Percentiles rank a stretch among this genome's conserved stretches.
Conservation (phyloP, 2,113 vertebrate species). For the Rhinopomastus cyanomelas region DNA sequence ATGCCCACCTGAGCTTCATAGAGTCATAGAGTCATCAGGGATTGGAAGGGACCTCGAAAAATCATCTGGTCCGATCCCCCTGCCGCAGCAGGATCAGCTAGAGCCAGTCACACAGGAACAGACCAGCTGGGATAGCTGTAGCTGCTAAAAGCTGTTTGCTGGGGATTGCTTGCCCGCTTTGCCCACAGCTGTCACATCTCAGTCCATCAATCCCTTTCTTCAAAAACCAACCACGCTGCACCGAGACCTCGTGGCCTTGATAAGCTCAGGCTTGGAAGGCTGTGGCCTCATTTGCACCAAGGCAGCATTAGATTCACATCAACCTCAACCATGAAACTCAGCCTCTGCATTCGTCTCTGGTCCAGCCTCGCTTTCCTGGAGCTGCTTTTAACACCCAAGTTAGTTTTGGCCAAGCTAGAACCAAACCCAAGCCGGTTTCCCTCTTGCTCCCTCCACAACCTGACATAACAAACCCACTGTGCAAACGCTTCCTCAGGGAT, state of each 20-base stretch:
- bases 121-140: background rate
- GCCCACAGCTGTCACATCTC: background rate
- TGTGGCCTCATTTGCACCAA: background rate
- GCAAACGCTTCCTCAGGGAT: background rate
- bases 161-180: background rate
- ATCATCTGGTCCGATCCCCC: too few species aligned
- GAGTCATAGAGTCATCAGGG: too few species aligned
- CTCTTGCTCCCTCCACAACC: background rate
- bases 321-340: background rate
- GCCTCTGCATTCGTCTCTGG: background rate
- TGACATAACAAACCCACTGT: background rate
- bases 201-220: background rate
- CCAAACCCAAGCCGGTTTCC: background rate
- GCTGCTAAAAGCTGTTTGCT: background rate
- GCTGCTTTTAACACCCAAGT: background rate
- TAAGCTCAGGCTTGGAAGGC: background rate
- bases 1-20: background rate
- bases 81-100: too few species aligned
- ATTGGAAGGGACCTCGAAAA: too few species aligned
- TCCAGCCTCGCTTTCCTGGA: background rate
- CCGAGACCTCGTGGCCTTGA: background rate
- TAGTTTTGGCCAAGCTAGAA: background rate
- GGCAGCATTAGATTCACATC: background rate
- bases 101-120: too few species aligned
- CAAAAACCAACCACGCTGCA: background rate